A percentile compares a stretch with the other conserved stretches of the same genome.
These are phyloP conservation scores for Apostichopus japonicus DNA, from an alignment of 35 echinoderm and acorn worm genomes.

Conservation along the genomic window DNA sequence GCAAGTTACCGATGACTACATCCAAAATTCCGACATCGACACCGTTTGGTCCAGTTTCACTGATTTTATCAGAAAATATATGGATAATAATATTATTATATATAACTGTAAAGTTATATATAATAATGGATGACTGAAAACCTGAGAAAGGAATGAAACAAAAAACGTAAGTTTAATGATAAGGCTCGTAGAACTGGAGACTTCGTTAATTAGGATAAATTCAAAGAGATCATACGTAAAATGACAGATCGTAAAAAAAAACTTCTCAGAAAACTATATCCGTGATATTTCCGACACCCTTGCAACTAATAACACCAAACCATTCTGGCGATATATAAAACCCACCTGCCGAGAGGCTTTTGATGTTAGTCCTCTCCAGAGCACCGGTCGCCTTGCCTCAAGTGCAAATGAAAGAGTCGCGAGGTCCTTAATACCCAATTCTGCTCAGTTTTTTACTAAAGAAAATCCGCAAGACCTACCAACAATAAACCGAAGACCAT, in stretches of 20 bases:
- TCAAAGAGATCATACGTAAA: neutral
- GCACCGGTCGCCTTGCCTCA: constrained; percentile 2
- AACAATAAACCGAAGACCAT: neutral
- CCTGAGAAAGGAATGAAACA: constrained; percentile 48
- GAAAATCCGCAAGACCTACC: constrained; percentile 30
- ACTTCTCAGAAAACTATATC: constrained; percentile 16
- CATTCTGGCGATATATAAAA: constrained; percentile 71
- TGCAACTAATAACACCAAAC: constrained; percentile 42
- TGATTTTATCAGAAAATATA: constrained; percentile 28
- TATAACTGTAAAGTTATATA: constrained; percentile 21
- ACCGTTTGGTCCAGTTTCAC: too few relatives aligned
- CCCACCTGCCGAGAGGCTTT: constrained; percentile 41
- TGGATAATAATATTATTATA: constrained; percentile 48
- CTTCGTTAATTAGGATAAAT: neutral
- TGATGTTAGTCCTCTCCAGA: constrained; percentile 35
- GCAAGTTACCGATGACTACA: too few relatives aligned
- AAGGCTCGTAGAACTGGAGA: constrained; percentile 25
- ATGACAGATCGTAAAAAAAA: neutral
- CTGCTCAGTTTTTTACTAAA: constrained; percentile 60
- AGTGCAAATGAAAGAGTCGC: constrained; percentile 47
- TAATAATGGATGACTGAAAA: constrained; percentile 61
- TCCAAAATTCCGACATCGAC: too few relatives aligned
- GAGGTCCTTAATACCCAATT: constrained; percentile 50
- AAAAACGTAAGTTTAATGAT: constrained; percentile 51
- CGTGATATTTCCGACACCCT: constrained; percentile 39